phyloP scores from a whole-genome alignment of 2,888 invertebrate species.

The Pimpla rufipes region DNA sequence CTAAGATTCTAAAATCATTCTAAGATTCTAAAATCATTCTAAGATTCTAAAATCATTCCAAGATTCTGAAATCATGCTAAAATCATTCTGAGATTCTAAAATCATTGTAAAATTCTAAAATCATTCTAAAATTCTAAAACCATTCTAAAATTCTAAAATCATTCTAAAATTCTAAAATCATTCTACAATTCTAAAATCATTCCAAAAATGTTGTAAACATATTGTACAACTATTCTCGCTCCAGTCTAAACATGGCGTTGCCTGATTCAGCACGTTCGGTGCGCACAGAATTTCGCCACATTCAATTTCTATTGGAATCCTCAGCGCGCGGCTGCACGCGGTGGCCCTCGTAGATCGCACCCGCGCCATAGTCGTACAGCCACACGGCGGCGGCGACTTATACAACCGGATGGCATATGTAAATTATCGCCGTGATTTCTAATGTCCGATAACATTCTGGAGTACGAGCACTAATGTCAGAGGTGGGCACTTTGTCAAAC shows the following conservation, averaged over 20 bases:
- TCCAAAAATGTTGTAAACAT: neutral
- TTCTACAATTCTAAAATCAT: no score
- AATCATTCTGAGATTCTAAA: no score
- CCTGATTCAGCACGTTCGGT: no score
- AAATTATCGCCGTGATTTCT: slow-evolving; percentile 66
- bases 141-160: no score
- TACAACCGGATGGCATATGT: slow-evolving; percentile 64
- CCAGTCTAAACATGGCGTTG: neutral
- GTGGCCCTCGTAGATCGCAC: slow-evolving; percentile 53
- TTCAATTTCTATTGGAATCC: slow-evolving; percentile 49
- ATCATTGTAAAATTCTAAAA: no score
- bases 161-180: neutral
- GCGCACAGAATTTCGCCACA: slow-evolving; percentile 9
- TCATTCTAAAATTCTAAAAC: no score
- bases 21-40: no score
- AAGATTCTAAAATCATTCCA: no score
- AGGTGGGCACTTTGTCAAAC: slow-evolving; percentile 66
- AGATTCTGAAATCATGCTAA: no score
- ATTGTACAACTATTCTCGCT: neutral
- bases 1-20: no score
- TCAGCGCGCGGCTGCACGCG: slow-evolving; percentile 33
- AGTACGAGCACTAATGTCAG: slow-evolving; percentile 66
- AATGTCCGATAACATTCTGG: slow-evolving; percentile 64
- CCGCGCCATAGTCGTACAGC: slow-evolving; percentile 39
- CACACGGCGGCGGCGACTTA: slow-evolving; percentile 25